phyloP scores from a whole-genome alignment of 2,797 vertebrate genomes.

The Astyanax mexicanus region DNA sequence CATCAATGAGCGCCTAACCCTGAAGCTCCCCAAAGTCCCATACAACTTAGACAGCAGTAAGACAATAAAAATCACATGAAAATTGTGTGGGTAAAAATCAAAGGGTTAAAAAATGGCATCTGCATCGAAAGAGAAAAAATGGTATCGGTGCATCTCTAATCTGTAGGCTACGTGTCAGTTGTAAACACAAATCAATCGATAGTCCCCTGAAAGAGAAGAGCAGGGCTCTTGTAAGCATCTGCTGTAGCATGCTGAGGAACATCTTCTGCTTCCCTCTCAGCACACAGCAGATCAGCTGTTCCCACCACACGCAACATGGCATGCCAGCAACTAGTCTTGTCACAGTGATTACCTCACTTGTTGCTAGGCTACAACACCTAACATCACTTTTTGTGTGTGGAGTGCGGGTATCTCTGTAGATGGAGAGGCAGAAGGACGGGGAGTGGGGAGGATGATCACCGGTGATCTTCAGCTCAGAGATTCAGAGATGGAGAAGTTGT shows the following conservation, averaged over 20 bases:
- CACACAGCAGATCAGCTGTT: slow-evolving; percentile 67
- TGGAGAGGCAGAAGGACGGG: slow-evolving; percentile 19
- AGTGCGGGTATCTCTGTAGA: slow-evolving; percentile 50
- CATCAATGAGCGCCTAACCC: too few relatives aligned
- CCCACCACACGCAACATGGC: slow-evolving; percentile 68
- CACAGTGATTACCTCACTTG: slow-evolving; percentile 68
- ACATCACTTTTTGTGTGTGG: slow-evolving; percentile 56
- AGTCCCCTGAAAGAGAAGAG: slow-evolving; percentile 46
- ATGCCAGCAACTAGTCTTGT: slow-evolving; percentile 66
- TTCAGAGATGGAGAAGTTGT: slow-evolving; percentile 36
- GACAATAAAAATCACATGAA: too few relatives aligned
- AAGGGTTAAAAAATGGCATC: too few relatives aligned
- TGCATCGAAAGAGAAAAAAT: too few relatives aligned
- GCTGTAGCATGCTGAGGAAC: slow-evolving; percentile 64
- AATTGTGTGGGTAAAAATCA: too few relatives aligned
- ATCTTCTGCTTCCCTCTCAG: slow-evolving; percentile 60
- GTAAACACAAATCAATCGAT: slow-evolving; percentile 56
- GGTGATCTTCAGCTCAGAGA: slow-evolving; percentile 37
- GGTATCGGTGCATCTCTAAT: too few relatives aligned
- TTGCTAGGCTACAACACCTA: slow-evolving; percentile 72
- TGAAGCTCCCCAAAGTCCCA: too few relatives aligned
- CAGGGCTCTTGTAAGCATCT: slow-evolving; percentile 57
- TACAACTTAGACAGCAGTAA: too few relatives aligned
- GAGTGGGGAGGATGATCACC: slow-evolving; percentile 20
- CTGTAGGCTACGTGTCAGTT: slow-evolving; percentile 34